Base-by-base conservation (phyloP, 2,888 invertebrate species). In the Sarcophaga variegata region DNA sequence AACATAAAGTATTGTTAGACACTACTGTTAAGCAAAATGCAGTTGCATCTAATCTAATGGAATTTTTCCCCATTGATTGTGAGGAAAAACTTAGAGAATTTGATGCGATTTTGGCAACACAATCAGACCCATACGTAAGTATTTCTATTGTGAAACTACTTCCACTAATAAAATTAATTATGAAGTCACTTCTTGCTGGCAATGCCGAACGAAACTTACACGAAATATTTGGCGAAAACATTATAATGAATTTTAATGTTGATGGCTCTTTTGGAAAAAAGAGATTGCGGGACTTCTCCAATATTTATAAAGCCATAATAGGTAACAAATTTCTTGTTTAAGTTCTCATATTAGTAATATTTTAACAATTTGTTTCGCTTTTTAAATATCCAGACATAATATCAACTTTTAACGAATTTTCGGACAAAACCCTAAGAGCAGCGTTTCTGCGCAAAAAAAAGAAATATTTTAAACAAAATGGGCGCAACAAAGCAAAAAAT, bases 161-260 rank as follows among this genome's bases (percentile, higher is more conserved):
- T 70, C 22, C 69, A 82, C 62, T 10, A 64, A 71, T 17, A 66
- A 71, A 12, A 60, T 63, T 72, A 17, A 47, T 63, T 64, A 82
- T 82, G 1, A 82, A 82, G 45, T 71, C 49, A 22, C 76, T 82
- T 8, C 76, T 82, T 17, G 70, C 20, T 11, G 82, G 82, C 54
- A 81, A 81, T 70, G 81, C 70, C 45, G 82, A 82, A 71, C 69
- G 76, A 11, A 76, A 82, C 72, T 25, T 81, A 20, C 81, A 81
- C 49, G 22, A 74, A 64, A 20, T 81, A 75, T 81, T 75, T 67
- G 81, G 81, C 37, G 20, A 75, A 37, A 27, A n/a, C 47, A 81
- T 81, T 63, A 74, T 62, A 37, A 37, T 37, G 6, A 37, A 37
- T 37, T 37, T 37, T 37, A 37, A 37, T 37, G 37, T 37, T 37